Base-by-base conservation (phyloP, 1,140 invertebrate genomes). In the Trichonephila inaurata region DNA sequence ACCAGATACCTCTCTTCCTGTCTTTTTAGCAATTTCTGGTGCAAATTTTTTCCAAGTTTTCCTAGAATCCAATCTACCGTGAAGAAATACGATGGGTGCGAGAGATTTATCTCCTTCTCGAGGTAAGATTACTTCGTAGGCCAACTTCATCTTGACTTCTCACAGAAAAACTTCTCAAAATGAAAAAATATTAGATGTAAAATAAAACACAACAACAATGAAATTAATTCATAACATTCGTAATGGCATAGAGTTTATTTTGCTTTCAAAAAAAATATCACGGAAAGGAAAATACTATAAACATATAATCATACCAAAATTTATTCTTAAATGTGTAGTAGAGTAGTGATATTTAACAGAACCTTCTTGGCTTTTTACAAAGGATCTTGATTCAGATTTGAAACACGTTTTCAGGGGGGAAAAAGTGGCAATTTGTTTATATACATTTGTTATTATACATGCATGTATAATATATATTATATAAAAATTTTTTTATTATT, bases 61-160 rank as follows among this genome's bases (percentile, higher is more conserved):
- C 95, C 98, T 98, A 0, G 97, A 97, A 0, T 98, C 98, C 94
- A 99, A 97, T 21, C 99, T 96, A 3, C 98, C 98, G 96, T 99
- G 98, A 95, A 98, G 96, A 61, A 99, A 97, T 1, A 99, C 95
- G n/a, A 99, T 95, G 2, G 98, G 98, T 3, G 96, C 40, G 14
- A 85, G 14, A 2, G 58, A 61, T 62, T 60, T 24, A 1, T 72
- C 72, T 18, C 24, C 82, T 44, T 62, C 33, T 24, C 61, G 81
- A 14, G 77, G 90, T 16, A 28, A 0, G 4, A 51, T 40, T 28
- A 69, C 12, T 44, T 86, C 58, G 19, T 64, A 85, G 8, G 90
- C 66, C 33, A 92, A 40, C 58, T 86, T 92, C 90, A 92, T 92
- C 24, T 64, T 85, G 40, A 51, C 4, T 19, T 18, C 40, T 21